Conservation (phyloP, 2,113 vertebrate species). For the Menidia beryllina region DNA sequence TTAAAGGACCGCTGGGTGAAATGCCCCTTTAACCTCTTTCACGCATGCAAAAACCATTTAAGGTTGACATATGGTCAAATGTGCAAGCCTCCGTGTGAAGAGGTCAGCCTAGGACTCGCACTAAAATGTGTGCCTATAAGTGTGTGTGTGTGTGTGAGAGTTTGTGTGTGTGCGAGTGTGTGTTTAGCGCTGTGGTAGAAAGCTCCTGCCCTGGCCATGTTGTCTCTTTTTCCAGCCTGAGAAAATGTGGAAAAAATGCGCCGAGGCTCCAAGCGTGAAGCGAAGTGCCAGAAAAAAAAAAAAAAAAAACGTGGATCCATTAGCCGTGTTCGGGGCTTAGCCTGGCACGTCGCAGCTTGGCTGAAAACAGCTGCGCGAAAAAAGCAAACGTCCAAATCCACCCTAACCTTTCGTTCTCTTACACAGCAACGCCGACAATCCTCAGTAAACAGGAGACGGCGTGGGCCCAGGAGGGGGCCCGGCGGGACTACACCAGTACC, state of each 20-base stretch:
- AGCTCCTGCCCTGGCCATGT: slow-evolving; percentile 46
- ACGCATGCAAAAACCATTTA: not conserved
- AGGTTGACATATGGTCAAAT: slow-evolving; percentile 12
- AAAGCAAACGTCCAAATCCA: slow-evolving; percentile 16
- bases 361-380: slow-evolving; percentile 58
- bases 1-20: not conserved
- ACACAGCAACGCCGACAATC: slow-evolving; percentile 4
- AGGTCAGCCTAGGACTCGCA: slow-evolving; percentile 33
- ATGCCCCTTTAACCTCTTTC: slow-evolving; percentile 8
- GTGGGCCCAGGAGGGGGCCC: no score
- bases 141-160: slow-evolving; percentile 13
- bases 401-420: not conserved
- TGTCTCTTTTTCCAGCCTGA: slow-evolving; percentile 61
- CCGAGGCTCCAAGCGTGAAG: slow-evolving; percentile 64
- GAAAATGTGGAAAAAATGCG: slow-evolving; percentile 76
- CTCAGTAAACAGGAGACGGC: not conserved
- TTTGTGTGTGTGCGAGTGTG: slow-evolving; percentile 19
- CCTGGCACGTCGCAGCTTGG: slow-evolving; percentile 47
- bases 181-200: not conserved
- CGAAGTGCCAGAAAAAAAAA: slow-evolving; percentile 65
- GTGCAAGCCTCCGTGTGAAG: not conserved
- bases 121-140: slow-evolving; percentile 18
- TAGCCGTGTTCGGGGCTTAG: slow-evolving; percentile 61
- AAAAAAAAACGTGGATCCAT: slow-evolving; percentile 65
- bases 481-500: no score